These are phyloP conservation scores for Anoplopoma fimbria DNA, from an alignment of 2,113 vertebrate species.

Conservation along the genomic window DNA sequence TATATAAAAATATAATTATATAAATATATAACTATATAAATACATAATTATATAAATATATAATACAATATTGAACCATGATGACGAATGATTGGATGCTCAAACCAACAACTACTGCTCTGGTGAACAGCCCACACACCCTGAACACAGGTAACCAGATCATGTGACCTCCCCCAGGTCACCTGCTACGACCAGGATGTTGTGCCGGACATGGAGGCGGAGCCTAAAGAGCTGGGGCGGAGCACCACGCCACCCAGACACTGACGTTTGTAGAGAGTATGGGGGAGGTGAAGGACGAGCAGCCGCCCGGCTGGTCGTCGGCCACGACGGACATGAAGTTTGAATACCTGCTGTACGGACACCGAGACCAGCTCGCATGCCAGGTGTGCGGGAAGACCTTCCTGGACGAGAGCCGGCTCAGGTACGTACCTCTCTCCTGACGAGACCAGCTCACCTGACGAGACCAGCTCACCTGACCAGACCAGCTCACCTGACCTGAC, in stretches of 20 bases:
- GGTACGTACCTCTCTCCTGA: constrained; percentile 65
- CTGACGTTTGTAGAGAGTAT: constrained; percentile 94
- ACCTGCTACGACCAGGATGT: constrained; percentile 94
- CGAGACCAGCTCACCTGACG: neutral
- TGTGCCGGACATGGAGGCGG: constrained; percentile 91
- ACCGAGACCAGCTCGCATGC: constrained; percentile 93
- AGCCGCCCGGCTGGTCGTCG: constrained; percentile 80
- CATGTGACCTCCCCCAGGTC: constrained; percentile 69
- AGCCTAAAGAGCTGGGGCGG: constrained; percentile 90
- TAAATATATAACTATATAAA: too few species aligned
- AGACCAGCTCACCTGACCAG: neutral
- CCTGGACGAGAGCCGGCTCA: constrained; percentile 91
- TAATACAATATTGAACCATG: too few species aligned
- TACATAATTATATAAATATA: too few species aligned
- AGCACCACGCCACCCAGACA: constrained; percentile 90
- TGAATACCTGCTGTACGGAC: constrained; percentile 95
- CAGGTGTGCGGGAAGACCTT: constrained; percentile 97
- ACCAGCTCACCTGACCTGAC: neutral
- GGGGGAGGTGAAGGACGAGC: constrained; percentile 83
- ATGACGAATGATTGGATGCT: too few species aligned
- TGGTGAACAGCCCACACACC: neutral
- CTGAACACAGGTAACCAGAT: neutral
- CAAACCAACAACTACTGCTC: too few species aligned
- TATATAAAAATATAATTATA: too few species aligned
- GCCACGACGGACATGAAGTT: constrained; percentile 94